Percentiles rank a stretch among this genome's conserved stretches.
Evolutionary conservation across 2,888 invertebrate genomes (phyloP).

Genomic region (Sycophila texana): DNA sequence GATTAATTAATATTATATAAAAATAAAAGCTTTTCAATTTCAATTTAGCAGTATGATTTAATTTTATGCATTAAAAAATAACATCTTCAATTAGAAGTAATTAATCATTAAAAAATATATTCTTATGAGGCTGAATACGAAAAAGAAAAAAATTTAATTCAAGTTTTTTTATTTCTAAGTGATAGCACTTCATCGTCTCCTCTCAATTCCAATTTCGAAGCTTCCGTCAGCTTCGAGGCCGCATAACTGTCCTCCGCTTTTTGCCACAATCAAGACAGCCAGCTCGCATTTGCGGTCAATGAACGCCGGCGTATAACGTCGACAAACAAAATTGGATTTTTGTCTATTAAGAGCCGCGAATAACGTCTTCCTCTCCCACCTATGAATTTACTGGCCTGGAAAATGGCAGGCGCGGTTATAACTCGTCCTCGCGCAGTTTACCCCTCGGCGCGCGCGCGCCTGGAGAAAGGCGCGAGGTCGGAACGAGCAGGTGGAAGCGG

Average conservation of each 20-base stretch:
- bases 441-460: neutral
- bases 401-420: conserved; percentile 30
- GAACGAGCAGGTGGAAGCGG: neutral
- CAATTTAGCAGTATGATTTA: too few relatives aligned
- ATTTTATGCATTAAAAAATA: too few relatives aligned
- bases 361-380: conserved; percentile 11
- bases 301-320: neutral
- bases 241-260: neutral
- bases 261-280: conserved; percentile 19
- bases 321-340: conserved; percentile 52
- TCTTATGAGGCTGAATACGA: too few relatives aligned
- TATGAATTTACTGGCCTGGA: conserved; percentile 41
- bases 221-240: neutral
- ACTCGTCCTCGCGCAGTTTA: neutral
- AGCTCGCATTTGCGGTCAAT: too few relatives aligned
- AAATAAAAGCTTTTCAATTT: too few relatives aligned
- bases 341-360: conserved; percentile 46
- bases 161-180: neutral
- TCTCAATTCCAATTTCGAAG: too few relatives aligned
- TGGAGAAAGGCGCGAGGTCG: neutral
- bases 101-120: too few relatives aligned
- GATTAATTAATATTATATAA: too few relatives aligned
- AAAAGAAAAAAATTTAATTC: neutral
- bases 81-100: too few relatives aligned
- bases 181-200: too few relatives aligned